These are phyloP conservation scores for Malacoctenus gilli DNA, from an alignment of 2,797 vertebrate genomes.

Conservation along the genomic window DNA sequence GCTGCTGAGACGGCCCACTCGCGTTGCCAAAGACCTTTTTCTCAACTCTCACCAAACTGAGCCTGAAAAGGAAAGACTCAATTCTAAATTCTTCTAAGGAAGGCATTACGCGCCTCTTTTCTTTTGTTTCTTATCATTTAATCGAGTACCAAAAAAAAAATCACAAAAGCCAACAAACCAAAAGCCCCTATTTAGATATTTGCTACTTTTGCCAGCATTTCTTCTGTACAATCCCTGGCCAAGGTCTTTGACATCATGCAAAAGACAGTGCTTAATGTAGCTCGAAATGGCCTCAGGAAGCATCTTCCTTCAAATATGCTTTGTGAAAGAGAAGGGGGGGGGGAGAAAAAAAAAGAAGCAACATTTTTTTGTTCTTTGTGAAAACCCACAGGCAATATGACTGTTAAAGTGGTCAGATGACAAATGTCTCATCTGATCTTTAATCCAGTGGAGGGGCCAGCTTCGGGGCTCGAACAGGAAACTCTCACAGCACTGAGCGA, in stretches of 20 bases:
- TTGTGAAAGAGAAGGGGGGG: slow-evolving; percentile 48
- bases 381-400: slow-evolving; percentile 77
- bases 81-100: slow-evolving; percentile 43
- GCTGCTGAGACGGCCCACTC: slow-evolving; percentile 62
- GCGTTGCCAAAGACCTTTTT: slow-evolving; percentile 69
- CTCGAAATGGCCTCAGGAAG: slow-evolving; percentile 75
- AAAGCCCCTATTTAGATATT: slow-evolving; percentile 29
- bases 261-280: slow-evolving; percentile 80
- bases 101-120: slow-evolving; percentile 14
- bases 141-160: slow-evolving; percentile 35
- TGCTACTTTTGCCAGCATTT: slow-evolving; percentile 55
- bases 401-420: slow-evolving; percentile 80
- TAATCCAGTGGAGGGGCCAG: slow-evolving; percentile 61
- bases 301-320: slow-evolving; percentile 69
- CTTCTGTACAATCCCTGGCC: slow-evolving; percentile 52
- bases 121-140: slow-evolving; percentile 24
- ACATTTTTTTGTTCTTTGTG: slow-evolving; percentile 54
- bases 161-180: slow-evolving; percentile 29
- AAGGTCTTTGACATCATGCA: slow-evolving; percentile 77
- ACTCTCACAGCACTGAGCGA: slow-evolving; percentile 64
- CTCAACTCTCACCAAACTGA: slow-evolving; percentile 66
- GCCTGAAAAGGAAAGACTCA: slow-evolving; percentile 48
- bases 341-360: slow-evolving; percentile 42
- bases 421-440: slow-evolving; percentile 80
- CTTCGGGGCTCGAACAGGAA: slow-evolving; percentile 70